A percentile compares a stretch with the other conserved stretches of the same genome.
These are phyloP conservation scores for Pseudois nayaur DNA, from an alignment of 2,113 vertebrate species.

Conservation along the genomic window DNA sequence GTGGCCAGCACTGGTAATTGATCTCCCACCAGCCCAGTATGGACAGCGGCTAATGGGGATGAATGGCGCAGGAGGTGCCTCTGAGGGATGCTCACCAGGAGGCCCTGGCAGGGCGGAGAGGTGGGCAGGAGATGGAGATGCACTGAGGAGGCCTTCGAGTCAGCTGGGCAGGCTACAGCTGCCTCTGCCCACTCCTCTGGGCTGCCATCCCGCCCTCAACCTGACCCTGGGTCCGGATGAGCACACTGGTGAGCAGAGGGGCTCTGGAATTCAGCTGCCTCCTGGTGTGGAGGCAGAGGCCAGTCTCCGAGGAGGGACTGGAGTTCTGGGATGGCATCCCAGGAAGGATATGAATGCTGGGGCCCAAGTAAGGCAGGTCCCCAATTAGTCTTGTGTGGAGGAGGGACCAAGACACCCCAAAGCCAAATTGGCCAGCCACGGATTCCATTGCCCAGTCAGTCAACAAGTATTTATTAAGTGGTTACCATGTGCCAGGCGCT, in stretches of 20 bases:
- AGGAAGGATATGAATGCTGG: not conserved
- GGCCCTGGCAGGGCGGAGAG: not conserved
- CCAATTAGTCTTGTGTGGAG: not conserved
- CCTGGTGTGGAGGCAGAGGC: not conserved
- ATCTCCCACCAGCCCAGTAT: constrained; percentile 43
- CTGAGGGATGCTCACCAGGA: not conserved
- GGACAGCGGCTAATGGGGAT: constrained; percentile 68
- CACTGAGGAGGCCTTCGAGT: not conserved
- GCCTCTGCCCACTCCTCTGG: not conserved
- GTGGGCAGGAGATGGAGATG: not conserved
- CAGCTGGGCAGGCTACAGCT: not conserved
- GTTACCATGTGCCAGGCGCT: not conserved
- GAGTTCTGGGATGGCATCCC: not conserved
- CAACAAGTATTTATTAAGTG: not conserved
- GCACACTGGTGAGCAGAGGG: not conserved
- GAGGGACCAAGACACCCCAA: not conserved
- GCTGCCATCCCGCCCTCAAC: not conserved
- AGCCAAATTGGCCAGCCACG: not conserved
- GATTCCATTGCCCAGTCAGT: not conserved
- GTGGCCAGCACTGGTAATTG: constrained; percentile 50
- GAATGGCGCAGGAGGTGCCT: constrained; percentile 31
- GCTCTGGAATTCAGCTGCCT: not conserved
- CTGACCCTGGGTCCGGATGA: not conserved
- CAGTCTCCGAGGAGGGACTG: not conserved
- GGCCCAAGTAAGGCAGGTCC: not conserved